Evolutionary conservation across 2,888 invertebrate species (phyloP), one percentile per base, ranked within the genome.

Genomic region (Dynastes hyllus): DNA sequence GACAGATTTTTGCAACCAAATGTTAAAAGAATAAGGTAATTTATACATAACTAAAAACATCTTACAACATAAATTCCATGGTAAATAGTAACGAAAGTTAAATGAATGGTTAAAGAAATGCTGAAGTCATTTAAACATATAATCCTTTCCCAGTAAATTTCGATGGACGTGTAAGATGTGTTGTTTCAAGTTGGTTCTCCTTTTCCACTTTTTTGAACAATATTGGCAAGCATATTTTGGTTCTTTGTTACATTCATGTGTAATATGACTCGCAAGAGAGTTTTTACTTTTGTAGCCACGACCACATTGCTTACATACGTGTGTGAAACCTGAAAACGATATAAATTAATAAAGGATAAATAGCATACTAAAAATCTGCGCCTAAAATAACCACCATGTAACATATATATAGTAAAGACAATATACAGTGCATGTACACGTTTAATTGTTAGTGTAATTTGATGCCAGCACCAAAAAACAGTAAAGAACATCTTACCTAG

Each of bases 161-260:
- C 73, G 32, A n/a, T 73, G 73, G 11, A 73, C 73, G n/a, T 73
- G 55, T 58, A 55, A 77, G 16, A 77, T 55, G 58, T 77, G 77
- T 55, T 65, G 66, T 22, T 77, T 77, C 37, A 77, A 45, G 67
- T 77, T 77, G 11, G 55, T 58, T 67, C 67, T 77, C 29, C 77
- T 37, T 40, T 77, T 77, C 58, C 67, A 66, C 29, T 77, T 77
- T 40, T 66, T 67, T 37, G 66, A 58, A 27, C 77, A 77, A 67
- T 67, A 67, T 16, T 53, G 63, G 37, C 77, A 77, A 40, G 13
- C 27, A 16, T 66, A 77, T 22, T 13, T 66, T 11, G 51, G 51
- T 53, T 77, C 77, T 32, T 77, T 77, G 11, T 77, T 67, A 69
- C 77, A 77, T 37, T 77, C 67, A 27, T 77, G 66, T 2, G 67